phyloP scores from a whole-genome alignment of 2,113 vertebrate species.

The Hipposideros armiger region DNA sequence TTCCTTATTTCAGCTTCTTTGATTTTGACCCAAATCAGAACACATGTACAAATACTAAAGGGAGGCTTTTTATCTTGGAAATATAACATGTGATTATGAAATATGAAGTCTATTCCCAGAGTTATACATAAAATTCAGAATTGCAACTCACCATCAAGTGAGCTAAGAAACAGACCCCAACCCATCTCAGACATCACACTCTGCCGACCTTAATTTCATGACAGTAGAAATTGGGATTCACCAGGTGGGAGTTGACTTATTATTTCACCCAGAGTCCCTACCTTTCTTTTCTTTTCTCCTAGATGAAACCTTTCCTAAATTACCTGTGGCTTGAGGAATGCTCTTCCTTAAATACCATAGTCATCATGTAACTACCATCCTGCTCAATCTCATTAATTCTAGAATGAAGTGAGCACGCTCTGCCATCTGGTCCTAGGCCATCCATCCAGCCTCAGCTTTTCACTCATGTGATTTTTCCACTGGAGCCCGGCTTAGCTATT shows the following conservation, averaged over 20 bases:
- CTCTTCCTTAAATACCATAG: not conserved
- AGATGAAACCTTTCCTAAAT: not conserved
- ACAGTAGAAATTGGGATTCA: not conserved
- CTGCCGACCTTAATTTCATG: not conserved
- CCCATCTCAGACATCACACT: not conserved
- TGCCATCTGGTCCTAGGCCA: not conserved
- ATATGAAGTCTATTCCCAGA: not conserved
- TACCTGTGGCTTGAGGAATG: not conserved
- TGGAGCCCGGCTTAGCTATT: not conserved
- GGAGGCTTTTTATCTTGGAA: not conserved
- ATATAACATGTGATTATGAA: not conserved
- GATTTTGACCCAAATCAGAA: slow-evolving; percentile 10
- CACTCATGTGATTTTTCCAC: not conserved
- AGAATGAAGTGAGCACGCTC: not conserved
- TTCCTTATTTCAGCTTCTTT: not conserved
- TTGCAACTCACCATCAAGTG: not conserved
- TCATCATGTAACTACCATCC: not conserved
- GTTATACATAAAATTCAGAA: not conserved
- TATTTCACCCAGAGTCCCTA: not conserved
- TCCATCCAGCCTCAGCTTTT: not conserved
- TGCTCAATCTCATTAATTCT: not conserved
- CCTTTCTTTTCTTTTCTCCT: not conserved
- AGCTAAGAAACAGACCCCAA: not conserved
- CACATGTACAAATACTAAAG: not conserved
- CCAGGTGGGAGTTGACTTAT: not conserved